Evolutionary conservation across 2,113 vertebrate genomes (phyloP), one percentile per base, ranked within the genome.

Genomic region (Orcinus orca): DNA sequence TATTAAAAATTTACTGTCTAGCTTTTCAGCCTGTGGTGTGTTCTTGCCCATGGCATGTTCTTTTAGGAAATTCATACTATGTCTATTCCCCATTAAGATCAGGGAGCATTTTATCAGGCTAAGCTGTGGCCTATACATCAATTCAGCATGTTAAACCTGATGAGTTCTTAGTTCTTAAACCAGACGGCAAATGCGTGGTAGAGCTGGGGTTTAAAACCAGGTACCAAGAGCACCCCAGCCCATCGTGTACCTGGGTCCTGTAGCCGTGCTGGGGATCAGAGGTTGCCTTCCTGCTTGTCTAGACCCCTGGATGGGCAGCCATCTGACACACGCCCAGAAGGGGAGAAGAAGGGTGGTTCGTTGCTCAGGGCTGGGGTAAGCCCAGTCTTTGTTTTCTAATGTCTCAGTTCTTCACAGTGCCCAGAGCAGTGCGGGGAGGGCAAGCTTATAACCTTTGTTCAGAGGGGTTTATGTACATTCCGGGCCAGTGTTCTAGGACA

Each of bases 401-500:
- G 6, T 62, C 26, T 79, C 33, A 62, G 55, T 88, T 97, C 88
- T 86, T 95, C 86, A 86, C 20, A 70, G 70, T 25, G 13, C 47
- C 29, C 33, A 67, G 71, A 73, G 44, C 55, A 68, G 47, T 20
- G 36, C 5, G n/a, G 23, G 8, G 38, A 95, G 8, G 47, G 55
- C 38, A 95, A 70, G 65, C 29, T 62, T 91, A 41, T 79, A 76
- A 93, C 63, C 90, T 93, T 36, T 74, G 20, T 87, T 89, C 55
- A 94, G 83, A 70, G n/a, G 17, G 5, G 29, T 92, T 97, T 97
- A 97, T 94, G 21, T 88, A 81, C 96, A 29, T 82, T 83, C 79
- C 90, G 96, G 81, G 96, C 65, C 81, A 93, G 84, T 96, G 95
- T 93, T 96, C 21, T 85, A 87, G 85, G 94, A 97, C 20, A 93